A percentile compares a stretch with the other conserved stretches of the same genome.
Evolutionary conservation across 2,797 vertebrate genomes (phyloP).

Genomic region (Craterocephalus amniculus): DNA sequence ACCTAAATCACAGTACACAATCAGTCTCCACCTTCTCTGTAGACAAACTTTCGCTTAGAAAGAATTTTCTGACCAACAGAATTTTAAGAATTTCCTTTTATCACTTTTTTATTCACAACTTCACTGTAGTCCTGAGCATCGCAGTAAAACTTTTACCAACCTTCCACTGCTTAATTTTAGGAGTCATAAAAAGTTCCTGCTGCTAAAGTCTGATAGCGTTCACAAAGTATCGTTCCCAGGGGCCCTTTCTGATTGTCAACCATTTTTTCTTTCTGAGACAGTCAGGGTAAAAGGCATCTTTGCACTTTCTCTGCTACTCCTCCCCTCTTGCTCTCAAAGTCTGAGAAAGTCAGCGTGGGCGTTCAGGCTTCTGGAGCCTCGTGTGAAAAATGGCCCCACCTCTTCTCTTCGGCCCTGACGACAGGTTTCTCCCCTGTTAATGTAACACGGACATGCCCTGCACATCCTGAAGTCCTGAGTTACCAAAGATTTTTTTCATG

Average conservation of each 20-base stretch:
- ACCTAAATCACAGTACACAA: neutral
- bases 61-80: neutral
- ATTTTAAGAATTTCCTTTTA: neutral
- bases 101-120: neutral
- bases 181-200: conserved; percentile 10
- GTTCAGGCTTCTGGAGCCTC: conserved; percentile 59
- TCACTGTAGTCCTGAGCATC: conserved; percentile 4
- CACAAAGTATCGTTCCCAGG: conserved; percentile 23
- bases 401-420: conserved; percentile 43
- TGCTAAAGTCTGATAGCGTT: conserved; percentile 35
- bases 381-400: conserved; percentile 61
- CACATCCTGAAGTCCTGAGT: conserved; percentile 34
- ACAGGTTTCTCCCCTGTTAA: conserved; percentile 44
- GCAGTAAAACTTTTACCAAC: conserved; percentile 26
- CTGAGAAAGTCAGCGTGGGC: conserved; percentile 73
- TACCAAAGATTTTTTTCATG: conserved; percentile 16
- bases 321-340: conserved; percentile 19
- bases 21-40: neutral
- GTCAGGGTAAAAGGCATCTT: conserved; percentile 50
- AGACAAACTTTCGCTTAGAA: neutral
- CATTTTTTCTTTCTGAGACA: conserved; percentile 35
- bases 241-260: conserved; percentile 16
- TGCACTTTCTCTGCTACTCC: conserved; percentile 17
- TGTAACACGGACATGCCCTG: conserved; percentile 29
- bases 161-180: conserved; percentile 22